Percentiles rank a stretch among this genome's conserved stretches.
These are phyloP conservation scores for Drosophila kikkawai DNA, from an alignment of 1,140 invertebrate species.

Conservation along the genomic window DNA sequence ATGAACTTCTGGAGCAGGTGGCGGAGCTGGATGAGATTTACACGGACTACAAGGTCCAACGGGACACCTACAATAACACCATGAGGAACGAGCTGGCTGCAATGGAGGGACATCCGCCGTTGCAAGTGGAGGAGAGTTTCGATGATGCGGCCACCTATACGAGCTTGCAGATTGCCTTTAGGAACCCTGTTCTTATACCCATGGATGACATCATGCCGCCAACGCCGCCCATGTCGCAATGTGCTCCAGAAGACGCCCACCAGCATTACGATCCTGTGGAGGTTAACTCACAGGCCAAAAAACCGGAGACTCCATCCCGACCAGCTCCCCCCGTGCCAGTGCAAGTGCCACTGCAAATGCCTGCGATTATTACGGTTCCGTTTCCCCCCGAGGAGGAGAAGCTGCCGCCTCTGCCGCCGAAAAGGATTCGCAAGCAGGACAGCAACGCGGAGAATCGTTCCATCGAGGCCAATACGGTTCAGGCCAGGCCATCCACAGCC, in stretches of 20 bases:
- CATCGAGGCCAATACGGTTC: conserved; percentile 68
- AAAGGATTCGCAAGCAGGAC: conserved; percentile 89
- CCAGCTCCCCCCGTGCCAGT: conserved; percentile 48
- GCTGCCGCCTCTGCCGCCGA: conserved; percentile 91
- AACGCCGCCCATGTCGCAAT: conserved; percentile 75
- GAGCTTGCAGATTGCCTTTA: conserved; percentile 93
- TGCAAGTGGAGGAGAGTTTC: conserved; percentile 88
- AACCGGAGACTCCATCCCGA: conserved; percentile 75
- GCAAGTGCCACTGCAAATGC: conserved; percentile 12
- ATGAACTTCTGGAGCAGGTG: conserved; percentile 90
- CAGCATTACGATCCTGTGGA: conserved; percentile 79
- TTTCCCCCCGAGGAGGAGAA: conserved; percentile 86
- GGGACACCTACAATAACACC: conserved; percentile 85
- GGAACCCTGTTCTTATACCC: conserved; percentile 90
- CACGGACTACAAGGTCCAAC: conserved; percentile 88
- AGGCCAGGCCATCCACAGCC: conserved; percentile 24
- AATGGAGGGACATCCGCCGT: conserved; percentile 52
- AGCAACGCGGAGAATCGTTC: conserved; percentile 75
- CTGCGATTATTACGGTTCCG: conserved; percentile 40
- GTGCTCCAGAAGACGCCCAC: conserved; percentile 64
- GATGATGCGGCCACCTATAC: conserved; percentile 92
- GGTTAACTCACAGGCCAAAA: conserved; percentile 56
- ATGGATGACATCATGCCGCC: conserved; percentile 84
- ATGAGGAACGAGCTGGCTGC: conserved; percentile 77
- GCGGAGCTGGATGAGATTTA: conserved; percentile 92